Percentiles rank a stretch among this genome's conserved stretches.
Evolutionary conservation across 64 coral and sea anemone species (phyloP).

Genomic region (Dendrophyllia cribrosa): DNA sequence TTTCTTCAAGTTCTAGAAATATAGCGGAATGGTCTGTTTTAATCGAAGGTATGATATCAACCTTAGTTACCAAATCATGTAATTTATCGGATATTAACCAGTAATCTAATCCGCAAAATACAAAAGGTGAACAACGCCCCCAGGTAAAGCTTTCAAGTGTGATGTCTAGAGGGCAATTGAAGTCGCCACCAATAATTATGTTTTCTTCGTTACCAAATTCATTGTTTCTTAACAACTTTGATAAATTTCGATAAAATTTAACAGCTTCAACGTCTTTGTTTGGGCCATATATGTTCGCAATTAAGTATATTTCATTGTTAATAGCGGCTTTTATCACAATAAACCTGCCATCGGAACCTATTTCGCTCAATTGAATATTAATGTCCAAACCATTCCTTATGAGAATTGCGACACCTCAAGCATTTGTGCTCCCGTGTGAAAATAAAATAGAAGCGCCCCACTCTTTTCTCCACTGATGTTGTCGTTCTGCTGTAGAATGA

Average conservation of each 20-base stretch:
- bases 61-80: not conserved
- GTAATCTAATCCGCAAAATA: not conserved
- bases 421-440: too few relatives aligned
- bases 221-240: not conserved
- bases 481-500: too few relatives aligned
- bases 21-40: slow-evolving; percentile 1
- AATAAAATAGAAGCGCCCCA: too few relatives aligned
- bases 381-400: too few relatives aligned
- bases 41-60: not conserved
- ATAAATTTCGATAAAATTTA: not conserved
- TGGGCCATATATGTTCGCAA: slow-evolving; percentile 8
- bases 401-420: too few relatives aligned
- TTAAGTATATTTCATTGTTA: not conserved
- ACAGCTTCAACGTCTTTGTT: slow-evolving; percentile 13
- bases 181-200: not conserved
- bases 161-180: not conserved
- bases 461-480: too few relatives aligned
- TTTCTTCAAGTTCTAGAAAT: slow-evolving; percentile 1
- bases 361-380: too few relatives aligned
- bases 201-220: not conserved
- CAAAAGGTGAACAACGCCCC: slow-evolving; percentile 1
- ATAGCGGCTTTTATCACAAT: not conserved
- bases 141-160: slow-evolving; percentile 12
- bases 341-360: not conserved
- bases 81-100: not conserved